Evolutionary conservation across 2,888 invertebrate genomes (phyloP).

Genomic region (Bombyx huttoni): DNA sequence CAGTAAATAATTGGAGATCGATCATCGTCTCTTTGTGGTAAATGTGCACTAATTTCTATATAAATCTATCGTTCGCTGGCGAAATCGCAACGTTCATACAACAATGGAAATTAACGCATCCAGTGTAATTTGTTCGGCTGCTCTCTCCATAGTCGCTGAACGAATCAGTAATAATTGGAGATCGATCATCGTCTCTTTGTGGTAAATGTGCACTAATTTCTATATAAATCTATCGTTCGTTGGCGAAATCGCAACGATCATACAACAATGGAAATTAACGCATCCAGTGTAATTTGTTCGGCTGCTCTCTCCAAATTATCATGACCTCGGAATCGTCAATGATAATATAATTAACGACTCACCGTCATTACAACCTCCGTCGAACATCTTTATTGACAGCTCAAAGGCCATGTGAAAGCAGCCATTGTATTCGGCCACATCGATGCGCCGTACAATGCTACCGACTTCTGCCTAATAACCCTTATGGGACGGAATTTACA

Average conservation of each 20-base stretch:
- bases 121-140: constrained; percentile 1
- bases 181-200: background rate
- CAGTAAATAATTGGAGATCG: too few species aligned
- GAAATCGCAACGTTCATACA: background rate
- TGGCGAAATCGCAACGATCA: background rate
- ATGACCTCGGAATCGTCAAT: constrained; percentile 19
- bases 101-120: constrained; percentile 1
- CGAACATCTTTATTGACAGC: constrained; percentile 57
- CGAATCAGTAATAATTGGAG: too few species aligned
- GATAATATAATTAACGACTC: constrained; percentile 48
- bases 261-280: constrained; percentile 1
- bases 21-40: background rate
- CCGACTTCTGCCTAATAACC: constrained; percentile 52
- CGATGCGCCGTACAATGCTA: constrained; percentile 47
- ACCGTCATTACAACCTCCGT: constrained; percentile 34
- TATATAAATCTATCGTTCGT: background rate
- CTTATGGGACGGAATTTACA: constrained; percentile 30
- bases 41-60: background rate
- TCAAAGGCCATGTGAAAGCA: constrained; percentile 51
- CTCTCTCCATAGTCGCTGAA: background rate
- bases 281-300: constrained; percentile 1
- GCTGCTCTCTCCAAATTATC: constrained; percentile 3
- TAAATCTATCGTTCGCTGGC: background rate
- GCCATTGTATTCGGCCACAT: constrained; percentile 38
- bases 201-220: background rate